Conservation (phyloP, 2,888 invertebrate genomes). For the Halictus ligatus region DNA sequence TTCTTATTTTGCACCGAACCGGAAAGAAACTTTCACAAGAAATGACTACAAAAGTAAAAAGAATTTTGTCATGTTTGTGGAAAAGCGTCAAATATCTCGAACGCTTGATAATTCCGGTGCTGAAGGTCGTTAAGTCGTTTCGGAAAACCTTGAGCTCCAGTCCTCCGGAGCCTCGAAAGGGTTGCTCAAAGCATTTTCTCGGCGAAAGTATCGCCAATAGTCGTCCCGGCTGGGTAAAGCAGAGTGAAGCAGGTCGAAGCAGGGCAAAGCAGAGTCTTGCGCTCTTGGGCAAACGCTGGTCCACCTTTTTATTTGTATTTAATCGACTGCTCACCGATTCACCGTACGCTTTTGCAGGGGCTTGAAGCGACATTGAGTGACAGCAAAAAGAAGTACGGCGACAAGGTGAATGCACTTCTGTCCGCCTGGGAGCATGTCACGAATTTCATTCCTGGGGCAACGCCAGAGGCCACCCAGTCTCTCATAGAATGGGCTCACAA, state of each 20-base stretch:
- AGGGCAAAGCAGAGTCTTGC: neutral
- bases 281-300: neutral
- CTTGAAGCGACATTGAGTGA: slow-evolving; percentile 84
- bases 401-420: slow-evolving; percentile 84
- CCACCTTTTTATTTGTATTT: slow-evolving; percentile 47
- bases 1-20: neutral
- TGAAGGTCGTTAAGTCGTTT: neutral
- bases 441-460: slow-evolving; percentile 82
- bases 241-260: neutral
- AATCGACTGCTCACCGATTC: slow-evolving; percentile 56
- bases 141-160: neutral
- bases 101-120: neutral
- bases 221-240: neutral
- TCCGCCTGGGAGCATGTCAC: slow-evolving; percentile 85
- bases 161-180: neutral
- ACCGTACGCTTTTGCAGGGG: slow-evolving; percentile 78
- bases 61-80: neutral
- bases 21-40: neutral
- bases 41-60: neutral
- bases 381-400: slow-evolving; percentile 84
- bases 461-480: slow-evolving; percentile 82
- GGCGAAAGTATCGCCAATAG: neutral
- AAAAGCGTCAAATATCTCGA: neutral
- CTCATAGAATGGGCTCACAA: slow-evolving; percentile 84
- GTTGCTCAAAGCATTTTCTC: neutral